Evolutionary conservation across 2,888 invertebrate species (phyloP).

Genomic region (Acrobasis suavella): DNA sequence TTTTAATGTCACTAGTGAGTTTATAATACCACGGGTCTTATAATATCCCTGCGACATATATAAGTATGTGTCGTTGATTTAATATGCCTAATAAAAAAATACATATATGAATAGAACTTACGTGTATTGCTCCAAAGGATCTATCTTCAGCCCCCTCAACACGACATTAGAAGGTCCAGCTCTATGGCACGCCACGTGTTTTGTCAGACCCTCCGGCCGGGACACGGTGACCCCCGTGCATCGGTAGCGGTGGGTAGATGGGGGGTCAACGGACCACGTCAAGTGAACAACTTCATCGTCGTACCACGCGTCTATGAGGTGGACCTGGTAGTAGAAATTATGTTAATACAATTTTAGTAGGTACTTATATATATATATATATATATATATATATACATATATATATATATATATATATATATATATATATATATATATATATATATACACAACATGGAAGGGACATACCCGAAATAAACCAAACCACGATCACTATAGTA

Average conservation of each 20-base stretch:
- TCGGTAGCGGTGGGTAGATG: conserved; percentile 57
- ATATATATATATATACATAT: too few species aligned
- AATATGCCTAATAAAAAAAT: background rate
- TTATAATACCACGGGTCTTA: too few species aligned
- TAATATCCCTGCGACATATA: too few species aligned
- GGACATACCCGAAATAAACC: too few species aligned
- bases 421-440: too few species aligned
- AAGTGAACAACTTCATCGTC: conserved; percentile 70
- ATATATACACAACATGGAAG: too few species aligned
- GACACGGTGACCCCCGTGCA: conserved; percentile 72
- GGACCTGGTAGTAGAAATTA: conserved; percentile 45
- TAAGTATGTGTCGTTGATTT: background rate
- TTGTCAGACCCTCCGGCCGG: conserved; percentile 59
- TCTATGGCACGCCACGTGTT: conserved; percentile 72
- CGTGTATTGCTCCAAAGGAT: conserved; percentile 68
- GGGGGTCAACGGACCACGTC: conserved; percentile 69
- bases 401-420: too few species aligned
- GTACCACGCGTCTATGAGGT: conserved; percentile 65
- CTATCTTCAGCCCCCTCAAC: conserved; percentile 67
- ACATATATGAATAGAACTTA: conserved; percentile 42
- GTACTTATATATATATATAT: too few species aligned
- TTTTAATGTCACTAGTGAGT: too few species aligned
- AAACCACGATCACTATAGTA: too few species aligned
- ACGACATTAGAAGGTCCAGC: conserved; percentile 66
- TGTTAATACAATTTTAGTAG: too few species aligned